Evolutionary conservation across 2,888 invertebrate species (phyloP).

Genomic region (Trachelus tabidus): DNA sequence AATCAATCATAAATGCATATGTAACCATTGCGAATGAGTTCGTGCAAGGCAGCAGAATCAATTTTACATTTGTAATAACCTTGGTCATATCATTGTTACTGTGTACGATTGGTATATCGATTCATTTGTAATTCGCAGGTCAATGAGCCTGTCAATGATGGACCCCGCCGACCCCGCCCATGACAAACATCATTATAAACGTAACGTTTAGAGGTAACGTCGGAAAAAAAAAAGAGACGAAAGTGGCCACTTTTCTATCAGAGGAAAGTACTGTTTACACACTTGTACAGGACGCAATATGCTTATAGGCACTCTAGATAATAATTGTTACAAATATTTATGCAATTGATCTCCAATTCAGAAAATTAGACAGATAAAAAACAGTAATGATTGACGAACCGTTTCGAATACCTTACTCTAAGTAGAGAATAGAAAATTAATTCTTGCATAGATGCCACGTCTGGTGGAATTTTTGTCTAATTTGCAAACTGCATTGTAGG

Average conservation of each 20-base stretch:
- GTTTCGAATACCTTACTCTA: not conserved
- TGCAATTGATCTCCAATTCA: not conserved
- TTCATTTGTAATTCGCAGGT: slow-evolving; percentile 36
- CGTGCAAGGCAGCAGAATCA: not conserved
- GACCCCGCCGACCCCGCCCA: slow-evolving; percentile 47
- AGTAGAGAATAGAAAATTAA: not conserved
- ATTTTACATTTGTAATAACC: not conserved
- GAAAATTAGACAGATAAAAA: not conserved
- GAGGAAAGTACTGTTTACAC: not conserved
- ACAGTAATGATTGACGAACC: not conserved
- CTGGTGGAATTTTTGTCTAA: not conserved
- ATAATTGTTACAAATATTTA: not conserved
- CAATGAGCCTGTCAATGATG: slow-evolving; percentile 40
- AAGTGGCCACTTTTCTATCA: not conserved
- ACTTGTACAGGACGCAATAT: not conserved
- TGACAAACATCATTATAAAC: slow-evolving; percentile 24
- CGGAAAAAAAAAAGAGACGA: not conserved
- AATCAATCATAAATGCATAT: not conserved
- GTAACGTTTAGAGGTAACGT: slow-evolving; percentile 9
- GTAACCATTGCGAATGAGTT: not conserved
- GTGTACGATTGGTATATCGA: not conserved
- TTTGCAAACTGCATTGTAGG: not conserved
- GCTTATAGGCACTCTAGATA: not conserved
- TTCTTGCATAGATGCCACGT: not conserved
- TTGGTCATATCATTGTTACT: not conserved